A percentile compares a stretch with the other conserved stretches of the same genome.
phyloP scores from a whole-genome alignment of 30 jellyfish, hydroid and myxozoan species.

The Chrysaora quinquecirrha region DNA sequence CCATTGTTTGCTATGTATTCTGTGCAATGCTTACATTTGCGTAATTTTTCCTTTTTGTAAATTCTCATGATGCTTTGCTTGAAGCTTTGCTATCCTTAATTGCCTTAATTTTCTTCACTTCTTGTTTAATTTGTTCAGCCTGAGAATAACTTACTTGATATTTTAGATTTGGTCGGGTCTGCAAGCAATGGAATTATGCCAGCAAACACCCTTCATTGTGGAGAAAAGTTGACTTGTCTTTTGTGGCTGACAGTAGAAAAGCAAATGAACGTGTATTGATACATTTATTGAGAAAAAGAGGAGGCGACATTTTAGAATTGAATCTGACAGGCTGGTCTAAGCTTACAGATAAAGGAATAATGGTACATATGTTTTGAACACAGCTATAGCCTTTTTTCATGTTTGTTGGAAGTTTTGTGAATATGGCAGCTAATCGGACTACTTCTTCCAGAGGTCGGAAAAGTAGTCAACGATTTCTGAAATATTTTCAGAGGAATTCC shows the following conservation, averaged over 20 bases:
- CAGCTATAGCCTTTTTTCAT: background rate
- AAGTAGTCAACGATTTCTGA: too few relatives aligned
- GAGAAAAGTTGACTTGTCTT: conserved; percentile 52
- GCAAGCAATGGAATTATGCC: conserved; percentile 63
- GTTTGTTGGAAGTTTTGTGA: too few relatives aligned
- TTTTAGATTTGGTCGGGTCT: conserved; percentile 39
- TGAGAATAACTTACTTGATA: background rate
- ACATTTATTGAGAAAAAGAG: conserved; percentile 7
- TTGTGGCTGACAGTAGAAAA: conserved; percentile 27
- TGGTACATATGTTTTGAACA: background rate
- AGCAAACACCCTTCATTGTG: conserved; percentile 59
- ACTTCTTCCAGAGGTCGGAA: too few relatives aligned
- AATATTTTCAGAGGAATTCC: too few relatives aligned
- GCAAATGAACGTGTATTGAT: conserved; percentile 35
- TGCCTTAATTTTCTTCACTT: too few relatives aligned
- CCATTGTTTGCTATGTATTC: too few relatives aligned
- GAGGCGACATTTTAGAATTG: conserved; percentile 8
- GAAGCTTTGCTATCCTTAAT: too few relatives aligned
- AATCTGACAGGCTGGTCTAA: conserved; percentile 43
- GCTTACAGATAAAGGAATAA: conserved; percentile 52
- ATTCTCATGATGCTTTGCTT: too few relatives aligned
- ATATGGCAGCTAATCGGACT: too few relatives aligned
- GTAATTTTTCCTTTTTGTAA: too few relatives aligned
- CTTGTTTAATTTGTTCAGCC: too few relatives aligned
- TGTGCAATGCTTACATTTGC: too few relatives aligned